Percentiles rank a stretch among this genome's conserved stretches.
Conservation (phyloP, 2,113 vertebrate species). For the Arenaria interpres region DNA sequence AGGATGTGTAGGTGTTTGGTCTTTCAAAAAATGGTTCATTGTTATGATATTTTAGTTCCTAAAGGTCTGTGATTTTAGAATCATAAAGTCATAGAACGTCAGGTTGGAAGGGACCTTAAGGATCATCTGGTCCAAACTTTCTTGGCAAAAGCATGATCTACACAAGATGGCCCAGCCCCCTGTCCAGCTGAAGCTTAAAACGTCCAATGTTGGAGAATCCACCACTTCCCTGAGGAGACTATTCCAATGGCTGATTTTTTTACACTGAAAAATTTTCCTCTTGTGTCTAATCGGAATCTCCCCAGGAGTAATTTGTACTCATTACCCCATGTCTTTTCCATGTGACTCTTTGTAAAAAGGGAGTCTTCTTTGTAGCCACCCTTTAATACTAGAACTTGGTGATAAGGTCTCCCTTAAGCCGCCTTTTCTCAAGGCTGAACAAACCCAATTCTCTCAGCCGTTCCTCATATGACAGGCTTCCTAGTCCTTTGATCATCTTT, state of each 20-base stretch:
- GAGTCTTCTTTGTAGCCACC: neutral
- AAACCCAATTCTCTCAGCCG: neutral
- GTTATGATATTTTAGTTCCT: neutral
- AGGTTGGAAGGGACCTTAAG: neutral
- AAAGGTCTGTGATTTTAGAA: neutral
- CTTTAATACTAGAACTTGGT: neutral
- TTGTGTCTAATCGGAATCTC: neutral
- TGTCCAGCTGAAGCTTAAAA: neutral
- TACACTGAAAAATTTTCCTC: neutral
- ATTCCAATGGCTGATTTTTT: neutral
- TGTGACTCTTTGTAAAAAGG: neutral
- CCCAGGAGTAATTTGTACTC: neutral
- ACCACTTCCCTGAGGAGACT: neutral
- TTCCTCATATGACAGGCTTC: neutral
- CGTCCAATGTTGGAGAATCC: neutral
- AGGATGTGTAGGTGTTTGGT: neutral
- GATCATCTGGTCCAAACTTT: neutral
- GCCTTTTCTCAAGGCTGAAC: neutral
- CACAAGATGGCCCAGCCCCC: neutral
- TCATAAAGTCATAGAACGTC: neutral
- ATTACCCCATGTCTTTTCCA: neutral
- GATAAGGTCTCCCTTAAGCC: neutral
- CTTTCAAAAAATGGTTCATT: neutral
- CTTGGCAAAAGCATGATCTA: neutral
- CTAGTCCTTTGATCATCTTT: neutral